phyloP scores from a whole-genome alignment of 2,113 vertebrate genomes.

The Hoplias malabaricus region DNA sequence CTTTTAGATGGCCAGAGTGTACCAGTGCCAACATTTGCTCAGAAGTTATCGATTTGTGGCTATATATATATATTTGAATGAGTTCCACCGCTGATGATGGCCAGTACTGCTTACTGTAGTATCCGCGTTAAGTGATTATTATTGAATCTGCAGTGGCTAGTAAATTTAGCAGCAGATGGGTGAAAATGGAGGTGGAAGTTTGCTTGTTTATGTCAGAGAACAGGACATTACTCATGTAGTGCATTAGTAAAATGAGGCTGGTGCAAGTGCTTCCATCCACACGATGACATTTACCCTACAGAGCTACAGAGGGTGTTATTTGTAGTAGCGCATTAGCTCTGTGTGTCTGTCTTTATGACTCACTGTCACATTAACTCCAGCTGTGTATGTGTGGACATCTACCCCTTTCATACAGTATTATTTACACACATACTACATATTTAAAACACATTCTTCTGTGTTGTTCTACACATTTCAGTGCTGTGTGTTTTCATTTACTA shows the following conservation, averaged over 20 bases:
- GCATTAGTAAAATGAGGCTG: constrained; percentile 29
- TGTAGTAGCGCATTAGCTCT: constrained; percentile 7
- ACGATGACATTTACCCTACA: constrained; percentile 2
- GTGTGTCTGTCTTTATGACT: not conserved
- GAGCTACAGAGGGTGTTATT: constrained; percentile 11
- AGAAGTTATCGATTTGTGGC: constrained; percentile 62
- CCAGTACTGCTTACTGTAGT: constrained; percentile 64
- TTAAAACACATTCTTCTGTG: no score
- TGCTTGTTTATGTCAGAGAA: constrained; percentile 32
- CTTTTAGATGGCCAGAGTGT: not conserved
- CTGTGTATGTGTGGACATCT: not conserved
- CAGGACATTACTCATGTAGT: constrained; percentile 33
- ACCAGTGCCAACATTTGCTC: not conserved
- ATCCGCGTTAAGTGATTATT: constrained; percentile 59
- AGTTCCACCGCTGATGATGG: constrained; percentile 64
- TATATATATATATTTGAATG: constrained; percentile 64
- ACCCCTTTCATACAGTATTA: not conserved
- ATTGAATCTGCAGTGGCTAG: constrained; percentile 58
- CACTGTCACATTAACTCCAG: not conserved
- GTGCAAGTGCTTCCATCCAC: constrained; percentile 20
- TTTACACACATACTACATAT: not conserved
- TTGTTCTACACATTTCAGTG: no score
- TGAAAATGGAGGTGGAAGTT: not conserved
- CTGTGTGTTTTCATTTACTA: no score
- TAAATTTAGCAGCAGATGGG: constrained; percentile 43